A percentile compares a stretch with the other conserved stretches of the same genome.
Conservation (phyloP, 2,888 invertebrate species). For the Suillia variegata region DNA sequence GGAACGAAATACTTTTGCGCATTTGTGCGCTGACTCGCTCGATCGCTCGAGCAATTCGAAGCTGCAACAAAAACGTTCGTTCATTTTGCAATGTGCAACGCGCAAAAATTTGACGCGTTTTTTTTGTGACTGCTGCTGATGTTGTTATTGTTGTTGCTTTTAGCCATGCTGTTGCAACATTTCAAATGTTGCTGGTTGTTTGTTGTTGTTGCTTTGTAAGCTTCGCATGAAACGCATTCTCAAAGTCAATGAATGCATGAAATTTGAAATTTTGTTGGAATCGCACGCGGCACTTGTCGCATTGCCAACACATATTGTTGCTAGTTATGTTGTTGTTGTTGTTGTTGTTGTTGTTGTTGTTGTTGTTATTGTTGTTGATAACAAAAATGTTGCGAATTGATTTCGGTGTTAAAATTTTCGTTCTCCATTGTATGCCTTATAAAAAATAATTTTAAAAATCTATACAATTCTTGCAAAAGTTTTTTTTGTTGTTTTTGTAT, state of each 20-base stretch:
- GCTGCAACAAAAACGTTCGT: background rate
- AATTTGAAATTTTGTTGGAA: too few relatives aligned
- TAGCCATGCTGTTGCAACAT: too few relatives aligned
- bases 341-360: background rate
- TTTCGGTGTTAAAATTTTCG: background rate
- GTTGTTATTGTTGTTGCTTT: background rate
- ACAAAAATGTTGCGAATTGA: background rate
- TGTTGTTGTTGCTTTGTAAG: background rate
- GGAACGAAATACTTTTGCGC: too few relatives aligned
- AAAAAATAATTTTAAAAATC: too few relatives aligned
- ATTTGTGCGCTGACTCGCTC: too few relatives aligned
- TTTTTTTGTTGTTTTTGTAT: too few relatives aligned
- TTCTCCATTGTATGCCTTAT: too few relatives aligned
- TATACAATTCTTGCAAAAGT: too few relatives aligned
- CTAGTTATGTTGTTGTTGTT: background rate
- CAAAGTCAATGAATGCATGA: background rate
- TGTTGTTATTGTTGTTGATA: background rate
- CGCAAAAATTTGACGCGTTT: background rate
- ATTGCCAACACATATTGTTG: background rate
- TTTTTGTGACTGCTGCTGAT: background rate
- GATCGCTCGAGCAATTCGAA: background rate
- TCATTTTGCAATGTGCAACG: background rate
- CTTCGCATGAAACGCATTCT: background rate
- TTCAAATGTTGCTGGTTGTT: too few relatives aligned
- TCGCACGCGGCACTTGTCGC: background rate